Base-by-base conservation (phyloP, 2,797 vertebrate genomes). In the Crocidura indochinensis region DNA sequence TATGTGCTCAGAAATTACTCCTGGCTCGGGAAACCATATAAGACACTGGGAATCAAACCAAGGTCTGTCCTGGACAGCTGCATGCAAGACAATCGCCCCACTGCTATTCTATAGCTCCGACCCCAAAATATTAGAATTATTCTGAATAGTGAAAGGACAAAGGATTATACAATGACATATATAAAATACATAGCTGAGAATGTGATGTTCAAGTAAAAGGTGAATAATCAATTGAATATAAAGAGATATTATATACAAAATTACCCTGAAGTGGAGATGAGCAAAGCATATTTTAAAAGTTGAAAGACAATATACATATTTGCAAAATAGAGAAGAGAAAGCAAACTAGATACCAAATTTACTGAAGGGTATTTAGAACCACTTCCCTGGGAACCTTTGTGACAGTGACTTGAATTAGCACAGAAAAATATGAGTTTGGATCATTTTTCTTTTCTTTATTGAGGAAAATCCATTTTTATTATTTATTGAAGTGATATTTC, bases 401-500 rank as follows among this genome's bases (percentile, higher is more conserved):
- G 29, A 26, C 1, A 12, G 12, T 56, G 24, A 19, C 19, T 90
- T n/a, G 27, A 38, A 47, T 12, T 44, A 27, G 27, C 24, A 60
- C 56, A 60, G 56, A 20, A 60, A 60, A 60, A 60, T 60, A 60
- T 65, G 64, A 10, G 6, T 56, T 56, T 11, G 11, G 19, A 56
- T 11, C 19, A 56, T 56, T 56, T 56, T 56, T 56, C 53, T 56
- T 19, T 56, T 56, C 53, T 56, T 11, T 56, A 56, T 56, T 56
- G 19, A 19, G 11, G 53, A 11, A 11, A 12, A 56, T 56, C 8
- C 27, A 27, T 65, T 65, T 65, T 65, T 84, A 86, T 88, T 93
- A 65, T 84, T 79, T 47, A 62, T 89, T 84, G 65, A 89, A 91
- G 72, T 60, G 56, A 12, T 73, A 85, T 92, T 27, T 53, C 53